phyloP scores from a whole-genome alignment of 2,113 vertebrate genomes.

The Grus americana region DNA sequence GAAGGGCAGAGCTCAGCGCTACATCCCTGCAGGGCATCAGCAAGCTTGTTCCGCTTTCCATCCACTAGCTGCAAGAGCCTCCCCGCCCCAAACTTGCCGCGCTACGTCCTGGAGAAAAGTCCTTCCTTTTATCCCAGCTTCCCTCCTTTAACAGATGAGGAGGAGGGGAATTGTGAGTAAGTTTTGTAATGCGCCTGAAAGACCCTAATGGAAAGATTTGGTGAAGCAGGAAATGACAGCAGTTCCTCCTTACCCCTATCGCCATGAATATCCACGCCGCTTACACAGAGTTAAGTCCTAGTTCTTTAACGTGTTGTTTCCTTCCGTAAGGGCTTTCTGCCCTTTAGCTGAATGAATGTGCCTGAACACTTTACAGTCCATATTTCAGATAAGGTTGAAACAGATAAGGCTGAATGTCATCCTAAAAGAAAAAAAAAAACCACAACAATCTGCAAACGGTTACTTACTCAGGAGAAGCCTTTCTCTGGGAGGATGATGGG shows the following conservation, averaged over 20 bases:
- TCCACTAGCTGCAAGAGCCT: accelerated
- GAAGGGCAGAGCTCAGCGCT: not conserved
- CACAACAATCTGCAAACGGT: not conserved
- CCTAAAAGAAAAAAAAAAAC: not conserved
- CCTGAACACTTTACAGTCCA: not conserved
- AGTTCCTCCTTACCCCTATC: not conserved
- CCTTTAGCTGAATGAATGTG: not conserved
- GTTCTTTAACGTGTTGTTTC: not conserved
- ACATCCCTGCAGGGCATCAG: not conserved
- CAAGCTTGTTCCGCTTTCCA: not conserved
- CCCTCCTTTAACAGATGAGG: not conserved
- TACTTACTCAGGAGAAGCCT: not conserved
- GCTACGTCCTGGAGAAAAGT: not conserved
- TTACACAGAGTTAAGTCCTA: not conserved
- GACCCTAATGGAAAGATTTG: not conserved
- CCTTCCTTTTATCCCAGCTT: accelerated
- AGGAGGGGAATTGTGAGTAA: not conserved
- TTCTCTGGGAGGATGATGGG: not conserved
- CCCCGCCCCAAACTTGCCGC: accelerated
- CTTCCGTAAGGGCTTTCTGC: not conserved
- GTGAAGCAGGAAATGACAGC: not conserved
- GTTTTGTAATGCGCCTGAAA: not conserved
- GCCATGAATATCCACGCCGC: not conserved
- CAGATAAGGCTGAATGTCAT: not conserved
- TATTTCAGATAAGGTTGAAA: not conserved